phyloP scores from a whole-genome alignment of 1,140 invertebrate species.

The Berghia stephanieae region DNA sequence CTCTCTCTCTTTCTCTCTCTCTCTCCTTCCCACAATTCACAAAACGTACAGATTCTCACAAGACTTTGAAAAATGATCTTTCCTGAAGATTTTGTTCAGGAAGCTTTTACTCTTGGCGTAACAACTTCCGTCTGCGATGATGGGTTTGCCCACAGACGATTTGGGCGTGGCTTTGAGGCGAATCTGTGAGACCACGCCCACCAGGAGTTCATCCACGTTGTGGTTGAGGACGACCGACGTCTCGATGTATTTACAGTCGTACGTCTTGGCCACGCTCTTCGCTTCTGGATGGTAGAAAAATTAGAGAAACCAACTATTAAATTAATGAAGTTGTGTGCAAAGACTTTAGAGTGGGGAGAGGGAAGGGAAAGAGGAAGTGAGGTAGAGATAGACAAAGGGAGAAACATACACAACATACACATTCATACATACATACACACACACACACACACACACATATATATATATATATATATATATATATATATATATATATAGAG shows the following conservation, averaged over 20 bases:
- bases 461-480: not conserved
- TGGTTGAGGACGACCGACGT: conserved; percentile 82
- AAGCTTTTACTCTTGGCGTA: conserved; percentile 40
- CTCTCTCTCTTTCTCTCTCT: no score
- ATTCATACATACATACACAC: no score
- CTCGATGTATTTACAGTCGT: conserved; percentile 83
- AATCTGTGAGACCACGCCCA: conserved; percentile 37
- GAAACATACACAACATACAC: no score
- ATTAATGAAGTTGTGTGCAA: not conserved
- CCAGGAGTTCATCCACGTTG: conserved; percentile 83
- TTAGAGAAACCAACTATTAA: not conserved
- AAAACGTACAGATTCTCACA: conserved; percentile 47
- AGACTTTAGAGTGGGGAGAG: not conserved
- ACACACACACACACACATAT: not conserved
- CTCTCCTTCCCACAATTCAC: no score
- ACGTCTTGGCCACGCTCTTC: conserved; percentile 72
- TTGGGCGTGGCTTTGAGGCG: conserved; percentile 58
- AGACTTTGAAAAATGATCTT: conserved; percentile 43
- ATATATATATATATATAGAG: no score
- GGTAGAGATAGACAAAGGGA: no score
- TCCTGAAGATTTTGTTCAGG: conserved; percentile 42
- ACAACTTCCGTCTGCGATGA: conserved; percentile 33
- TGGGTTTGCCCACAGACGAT: not conserved
- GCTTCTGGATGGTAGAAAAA: conserved; percentile 44
- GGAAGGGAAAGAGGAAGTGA: not conserved